Base-by-base conservation (phyloP, 1,140 invertebrate genomes). In the Zaprionus kolodkinae region DNA sequence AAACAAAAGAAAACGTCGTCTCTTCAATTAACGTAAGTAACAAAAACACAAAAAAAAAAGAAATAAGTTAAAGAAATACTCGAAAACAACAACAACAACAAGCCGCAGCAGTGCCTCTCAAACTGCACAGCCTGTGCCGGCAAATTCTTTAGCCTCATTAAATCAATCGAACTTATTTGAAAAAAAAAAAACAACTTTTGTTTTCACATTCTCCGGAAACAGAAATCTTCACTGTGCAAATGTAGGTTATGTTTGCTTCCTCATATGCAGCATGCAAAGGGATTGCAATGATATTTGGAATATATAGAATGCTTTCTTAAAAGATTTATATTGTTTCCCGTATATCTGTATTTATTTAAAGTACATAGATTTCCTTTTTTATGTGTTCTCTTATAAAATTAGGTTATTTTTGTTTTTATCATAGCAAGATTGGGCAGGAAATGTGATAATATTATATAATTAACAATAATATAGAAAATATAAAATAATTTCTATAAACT, bases 1-100 rank as follows among this genome's bases (percentile, higher is more conserved):
- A 79, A 72, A 81, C 79, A 81, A 81, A 78, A 62, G 79, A 76
- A 76, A 73, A 76, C 56, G 21, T 36, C 79, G 66, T 45, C 66
- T 63, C 72, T 60, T 72, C 61, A 80, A 79, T 79, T 75, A 81
- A 62, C 55, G 79, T 81, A 78, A 81, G 79, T 81, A 45, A 15
- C 61, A 63, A 21, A 21, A 21, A 21, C 2, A 21, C 2, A 21
- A 21, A 21, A 1, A 40, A 72, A 38, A 55, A 65, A 33, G 27
- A 43, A 17, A 66, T 59, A 78, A 50, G 40, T 15, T 30, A 21
- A 17, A 63, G 6, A 74, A 57, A 52, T 70, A 68, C 45, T 62
- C 17, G 21, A 56, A 64, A 13, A 38, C 36, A 55, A 54, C 4
- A 11, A 4, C 6, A 38, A 10, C 43, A 45, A 5, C 40, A 45